Conservation (phyloP, 2,797 vertebrate genomes). For the Crenuchus spilurus region DNA sequence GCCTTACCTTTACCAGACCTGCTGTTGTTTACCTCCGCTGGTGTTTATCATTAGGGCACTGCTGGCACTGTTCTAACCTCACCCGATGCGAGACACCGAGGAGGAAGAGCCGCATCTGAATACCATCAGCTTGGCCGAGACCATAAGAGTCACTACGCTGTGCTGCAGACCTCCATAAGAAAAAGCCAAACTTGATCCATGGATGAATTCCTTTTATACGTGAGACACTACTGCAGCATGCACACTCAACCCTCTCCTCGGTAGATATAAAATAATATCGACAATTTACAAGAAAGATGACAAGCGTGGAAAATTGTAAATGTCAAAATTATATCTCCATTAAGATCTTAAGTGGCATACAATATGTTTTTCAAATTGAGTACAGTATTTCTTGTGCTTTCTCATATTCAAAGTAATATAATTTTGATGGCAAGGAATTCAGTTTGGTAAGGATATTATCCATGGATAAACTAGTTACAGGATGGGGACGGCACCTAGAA, state of each 20-base stretch:
- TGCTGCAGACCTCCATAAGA: not conserved
- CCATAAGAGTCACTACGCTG: not conserved
- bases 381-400: not conserved
- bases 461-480: conserved; percentile 30
- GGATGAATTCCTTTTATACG: not conserved
- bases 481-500: not conserved
- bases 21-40: conserved; percentile 82
- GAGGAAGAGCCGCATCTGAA: conserved; percentile 26
- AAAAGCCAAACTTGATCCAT: not conserved
- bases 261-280: not conserved
- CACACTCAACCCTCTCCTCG: not conserved
- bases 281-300: not conserved
- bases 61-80: conserved; percentile 49
- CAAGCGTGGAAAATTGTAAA: not conserved
- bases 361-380: not conserved
- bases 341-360: not conserved
- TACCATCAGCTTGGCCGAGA: conserved; percentile 3
- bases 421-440: conserved; percentile 44
- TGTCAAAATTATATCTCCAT: not conserved
- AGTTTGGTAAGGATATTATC: conserved; percentile 30
- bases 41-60: conserved; percentile 77
- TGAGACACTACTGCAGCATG: conserved; percentile 4
- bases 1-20: conserved; percentile 78
- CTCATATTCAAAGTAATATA: conserved; percentile 34
- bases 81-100: conserved; percentile 46